Percentiles rank a stretch among this genome's conserved stretches.
Conservation (phyloP, 2,113 vertebrate genomes). For the Crotalus viridis region DNA sequence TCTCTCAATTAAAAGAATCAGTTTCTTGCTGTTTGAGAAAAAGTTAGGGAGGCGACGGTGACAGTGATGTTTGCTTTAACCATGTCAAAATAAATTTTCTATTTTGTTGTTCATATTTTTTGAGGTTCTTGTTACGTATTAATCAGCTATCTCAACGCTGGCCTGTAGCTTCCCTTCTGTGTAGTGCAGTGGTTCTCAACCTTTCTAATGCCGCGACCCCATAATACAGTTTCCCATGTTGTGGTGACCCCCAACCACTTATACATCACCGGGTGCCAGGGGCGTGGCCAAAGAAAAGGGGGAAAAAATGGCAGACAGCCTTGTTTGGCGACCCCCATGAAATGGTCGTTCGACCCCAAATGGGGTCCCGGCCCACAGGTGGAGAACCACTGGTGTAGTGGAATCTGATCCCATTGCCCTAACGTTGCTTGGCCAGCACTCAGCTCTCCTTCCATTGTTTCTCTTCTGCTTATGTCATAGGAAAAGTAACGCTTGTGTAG, state of each 20-base stretch:
- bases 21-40: not conserved
- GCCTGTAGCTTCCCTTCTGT: not conserved
- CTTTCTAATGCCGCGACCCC: too few relatives aligned
- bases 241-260: too few relatives aligned
- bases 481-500: not conserved
- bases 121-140: not conserved
- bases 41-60: not conserved
- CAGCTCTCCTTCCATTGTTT: not conserved
- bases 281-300: too few relatives aligned
- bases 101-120: not conserved
- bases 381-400: not conserved
- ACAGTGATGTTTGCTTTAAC: not conserved
- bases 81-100: not conserved
- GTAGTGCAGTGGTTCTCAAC: too few relatives aligned
- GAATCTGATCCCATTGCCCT: not conserved
- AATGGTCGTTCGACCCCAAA: too few relatives aligned
- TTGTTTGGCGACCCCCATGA: too few relatives aligned
- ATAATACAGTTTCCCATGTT: too few relatives aligned
- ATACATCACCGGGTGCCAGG: too few relatives aligned
- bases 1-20: not conserved
- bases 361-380: too few relatives aligned
- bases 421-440: not conserved
- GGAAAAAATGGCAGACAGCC: too few relatives aligned
- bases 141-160: not conserved
- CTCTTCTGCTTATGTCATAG: not conserved